phyloP scores from a whole-genome alignment of 2,888 invertebrate genomes.

The Lampropteryx suffumata region DNA sequence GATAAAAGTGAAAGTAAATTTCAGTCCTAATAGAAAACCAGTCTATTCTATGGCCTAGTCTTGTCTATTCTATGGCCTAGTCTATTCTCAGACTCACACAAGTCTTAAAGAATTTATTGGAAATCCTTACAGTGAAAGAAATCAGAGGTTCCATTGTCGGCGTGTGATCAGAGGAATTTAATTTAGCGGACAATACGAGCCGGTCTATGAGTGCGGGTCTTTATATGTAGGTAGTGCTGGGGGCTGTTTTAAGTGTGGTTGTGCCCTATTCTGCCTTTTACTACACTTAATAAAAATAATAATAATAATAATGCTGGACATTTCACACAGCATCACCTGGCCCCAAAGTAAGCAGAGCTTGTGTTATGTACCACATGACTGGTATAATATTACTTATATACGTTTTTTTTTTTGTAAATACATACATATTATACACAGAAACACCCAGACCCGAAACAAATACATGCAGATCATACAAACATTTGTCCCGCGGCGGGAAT shows the following conservation, averaged over 20 bases:
- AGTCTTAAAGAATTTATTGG: conserved; percentile 17
- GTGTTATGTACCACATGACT: too few species aligned
- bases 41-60: neutral
- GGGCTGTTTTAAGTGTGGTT: neutral
- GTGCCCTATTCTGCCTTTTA: too few species aligned
- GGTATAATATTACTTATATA: too few species aligned
- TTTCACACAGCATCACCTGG: too few species aligned
- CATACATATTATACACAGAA: too few species aligned
- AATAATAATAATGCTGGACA: too few species aligned
- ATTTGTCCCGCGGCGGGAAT: too few species aligned
- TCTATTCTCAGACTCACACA: neutral
- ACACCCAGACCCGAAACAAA: too few species aligned
- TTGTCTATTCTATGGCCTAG: conserved; percentile 10
- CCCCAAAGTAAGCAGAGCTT: too few species aligned
- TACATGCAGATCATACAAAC: too few species aligned
- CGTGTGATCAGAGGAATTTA: conserved; percentile 39
- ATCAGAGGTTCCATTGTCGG: conserved; percentile 34
- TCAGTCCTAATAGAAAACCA: neutral
- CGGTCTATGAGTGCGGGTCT: neutral
- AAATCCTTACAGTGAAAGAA: conserved; percentile 30
- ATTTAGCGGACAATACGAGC: conserved; percentile 30
- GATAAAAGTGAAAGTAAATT: conserved; percentile 3
- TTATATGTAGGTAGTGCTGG: conserved; percentile 1
- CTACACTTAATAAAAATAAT: too few species aligned
- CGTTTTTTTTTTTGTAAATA: too few species aligned